Evolutionary conservation across 2,113 vertebrate species (phyloP), one percentile per base, ranked within the genome.

Genomic region (Casuarius casuarius): DNA sequence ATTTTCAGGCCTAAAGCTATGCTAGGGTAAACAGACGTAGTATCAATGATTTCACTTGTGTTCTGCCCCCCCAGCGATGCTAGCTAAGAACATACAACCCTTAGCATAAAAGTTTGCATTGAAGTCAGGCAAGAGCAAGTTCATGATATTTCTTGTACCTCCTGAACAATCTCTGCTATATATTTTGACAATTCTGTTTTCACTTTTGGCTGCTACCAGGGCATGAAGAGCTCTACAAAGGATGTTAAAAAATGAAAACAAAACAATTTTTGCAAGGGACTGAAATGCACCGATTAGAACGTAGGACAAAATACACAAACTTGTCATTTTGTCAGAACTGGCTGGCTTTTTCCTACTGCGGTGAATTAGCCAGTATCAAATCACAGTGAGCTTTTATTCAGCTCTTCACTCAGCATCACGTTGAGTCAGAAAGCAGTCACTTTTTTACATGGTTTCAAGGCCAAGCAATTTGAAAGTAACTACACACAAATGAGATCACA

Each of bases 401-500:
- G 42, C n/a, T 90, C 76, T 89, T 94, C 25, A 17, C 19, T 84
- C 72, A 59, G 44, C 35, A 84, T 44, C 72, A 75, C 35, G 42
- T 2, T 65, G 79, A 90, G 65, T 38, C 42, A 81, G 68, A 86
- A 94, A n/a, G 28, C 51, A 80, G 52, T 7, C 66, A 38, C 44
- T 92, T 86, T 94, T 90, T 94, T 29, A 84, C n/a, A 63, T 0
- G 1, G 42, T 81, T 96, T 81, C 61, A 58, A 84, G 88, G 86
- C 38, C 56, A 95, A 78, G 52, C n/a, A 93, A 40, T 90, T 75
- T 75, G 51, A 89, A 92, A 95, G 79, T 51, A 93, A 84, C 1
- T 15, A 88, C 59, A 90, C 83, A 89, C 61, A 75, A 93, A 89
- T 54, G 86, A 84, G 51, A 92, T 84, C 49, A 66, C 38, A 95